phyloP scores from a whole-genome alignment of 2,797 vertebrate species.

The Myioborus melanocephalus region DNA sequence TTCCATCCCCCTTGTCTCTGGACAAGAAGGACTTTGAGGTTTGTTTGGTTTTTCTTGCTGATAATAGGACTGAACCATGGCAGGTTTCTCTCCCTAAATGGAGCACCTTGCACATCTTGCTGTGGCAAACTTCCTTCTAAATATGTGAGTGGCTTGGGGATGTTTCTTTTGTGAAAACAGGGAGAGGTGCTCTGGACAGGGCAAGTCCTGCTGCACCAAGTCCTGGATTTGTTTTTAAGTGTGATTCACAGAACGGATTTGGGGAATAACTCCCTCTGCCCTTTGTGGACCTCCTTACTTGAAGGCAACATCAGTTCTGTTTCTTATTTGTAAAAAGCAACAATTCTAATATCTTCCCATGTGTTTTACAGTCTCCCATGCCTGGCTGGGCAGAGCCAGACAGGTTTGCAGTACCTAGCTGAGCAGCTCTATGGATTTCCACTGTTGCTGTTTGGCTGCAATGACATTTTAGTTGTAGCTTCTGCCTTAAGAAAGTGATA shows the following conservation, averaged over 20 bases:
- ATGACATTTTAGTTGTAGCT: neutral
- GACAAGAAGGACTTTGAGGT: neutral
- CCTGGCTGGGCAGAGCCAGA: neutral
- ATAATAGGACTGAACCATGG: neutral
- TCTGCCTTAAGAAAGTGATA: neutral
- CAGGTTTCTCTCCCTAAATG: neutral
- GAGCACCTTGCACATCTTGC: neutral
- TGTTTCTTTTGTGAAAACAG: neutral
- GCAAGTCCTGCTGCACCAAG: accelerated
- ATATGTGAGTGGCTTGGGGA: neutral
- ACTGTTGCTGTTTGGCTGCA: neutral
- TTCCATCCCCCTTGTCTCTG: neutral
- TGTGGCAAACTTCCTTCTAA: neutral
- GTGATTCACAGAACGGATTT: neutral
- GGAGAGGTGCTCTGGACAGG: neutral
- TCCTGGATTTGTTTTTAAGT: neutral
- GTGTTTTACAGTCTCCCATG: conserved; percentile 1
- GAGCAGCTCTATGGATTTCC: conserved; percentile 22
- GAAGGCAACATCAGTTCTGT: neutral
- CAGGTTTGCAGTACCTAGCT: conserved; percentile 6
- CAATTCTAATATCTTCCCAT: neutral
- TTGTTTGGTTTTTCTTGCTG: neutral
- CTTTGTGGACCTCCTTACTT: neutral
- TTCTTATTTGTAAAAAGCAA: neutral
- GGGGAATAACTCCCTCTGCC: neutral